These are phyloP conservation scores for Tauraco hartlaubi DNA, from an alignment of 2,797 vertebrate genomes.

Conservation along the genomic window DNA sequence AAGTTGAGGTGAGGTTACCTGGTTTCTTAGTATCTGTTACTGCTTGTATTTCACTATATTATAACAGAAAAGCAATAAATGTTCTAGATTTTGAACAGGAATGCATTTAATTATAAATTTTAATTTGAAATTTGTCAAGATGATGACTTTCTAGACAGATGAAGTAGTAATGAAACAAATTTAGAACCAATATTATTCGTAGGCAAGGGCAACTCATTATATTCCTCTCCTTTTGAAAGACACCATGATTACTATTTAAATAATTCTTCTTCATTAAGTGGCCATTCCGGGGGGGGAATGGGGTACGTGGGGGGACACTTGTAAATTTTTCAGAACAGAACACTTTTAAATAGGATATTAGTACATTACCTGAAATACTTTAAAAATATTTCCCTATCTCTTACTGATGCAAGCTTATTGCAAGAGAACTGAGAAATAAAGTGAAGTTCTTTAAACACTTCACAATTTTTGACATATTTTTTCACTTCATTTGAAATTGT, in stretches of 20 bases:
- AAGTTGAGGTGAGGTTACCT: slow-evolving; percentile 90
- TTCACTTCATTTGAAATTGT: neutral
- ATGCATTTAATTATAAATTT: neutral
- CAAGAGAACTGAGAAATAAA: neutral
- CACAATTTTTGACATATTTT: neutral
- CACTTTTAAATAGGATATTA: neutral
- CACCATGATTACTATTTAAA: neutral
- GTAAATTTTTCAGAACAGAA: neutral
- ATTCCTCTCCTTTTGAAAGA: neutral
- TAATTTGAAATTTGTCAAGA: neutral
- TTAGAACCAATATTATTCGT: accelerated
- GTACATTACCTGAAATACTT: neutral
- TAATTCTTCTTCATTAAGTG: neutral
- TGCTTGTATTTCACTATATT: neutral
- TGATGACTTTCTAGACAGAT: neutral
- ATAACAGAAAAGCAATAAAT: neutral
- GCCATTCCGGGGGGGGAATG: neutral
- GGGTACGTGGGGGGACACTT: neutral
- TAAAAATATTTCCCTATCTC: neutral
- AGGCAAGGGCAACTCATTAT: neutral
- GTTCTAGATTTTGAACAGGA: neutral
- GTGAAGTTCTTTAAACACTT: neutral
- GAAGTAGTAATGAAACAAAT: neutral
- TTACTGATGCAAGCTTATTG: neutral
- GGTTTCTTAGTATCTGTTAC: neutral